Evolutionary conservation across 2,113 vertebrate genomes (phyloP).

Genomic region (Misgurnus anguillicaudatus): DNA sequence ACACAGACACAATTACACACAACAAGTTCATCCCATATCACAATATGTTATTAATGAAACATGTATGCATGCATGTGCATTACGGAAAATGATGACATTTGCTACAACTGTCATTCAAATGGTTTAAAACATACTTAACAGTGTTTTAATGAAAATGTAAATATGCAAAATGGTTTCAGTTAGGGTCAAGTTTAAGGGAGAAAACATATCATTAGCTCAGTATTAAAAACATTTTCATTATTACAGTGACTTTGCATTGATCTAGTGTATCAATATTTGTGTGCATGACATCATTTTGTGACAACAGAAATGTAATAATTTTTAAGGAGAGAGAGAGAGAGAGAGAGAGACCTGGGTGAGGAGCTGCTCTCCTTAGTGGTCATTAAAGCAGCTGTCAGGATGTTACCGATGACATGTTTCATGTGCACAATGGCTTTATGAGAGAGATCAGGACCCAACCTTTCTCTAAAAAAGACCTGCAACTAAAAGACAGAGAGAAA

Average conservation of each 20-base stretch:
- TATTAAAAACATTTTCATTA: too few relatives aligned
- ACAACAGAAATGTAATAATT: background rate
- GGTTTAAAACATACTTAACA: too few relatives aligned
- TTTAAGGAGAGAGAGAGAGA: constrained; percentile 6
- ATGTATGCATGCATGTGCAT: background rate
- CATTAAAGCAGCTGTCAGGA: constrained; percentile 77
- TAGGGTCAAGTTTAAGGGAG: too few relatives aligned
- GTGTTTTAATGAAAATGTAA: too few relatives aligned
- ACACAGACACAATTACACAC: background rate
- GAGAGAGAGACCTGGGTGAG: constrained; percentile 63
- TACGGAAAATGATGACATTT: too few relatives aligned
- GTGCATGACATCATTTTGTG: too few relatives aligned
- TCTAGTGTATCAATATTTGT: too few relatives aligned
- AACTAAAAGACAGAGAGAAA: constrained; percentile 73
- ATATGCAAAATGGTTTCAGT: too few relatives aligned
- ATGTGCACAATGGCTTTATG: constrained; percentile 78
- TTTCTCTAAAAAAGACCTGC: constrained; percentile 81
- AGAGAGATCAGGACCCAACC: constrained; percentile 72
- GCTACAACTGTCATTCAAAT: too few relatives aligned
- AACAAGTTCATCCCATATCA: background rate
- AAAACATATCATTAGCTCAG: too few relatives aligned
- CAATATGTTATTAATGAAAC: too few relatives aligned
- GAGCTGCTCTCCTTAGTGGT: constrained; percentile 66
- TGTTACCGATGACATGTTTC: constrained; percentile 81
- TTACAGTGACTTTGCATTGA: too few relatives aligned